These are phyloP conservation scores for Chascanopsetta lugubris DNA, from an alignment of 2,113 vertebrate species.

Conservation along the genomic window DNA sequence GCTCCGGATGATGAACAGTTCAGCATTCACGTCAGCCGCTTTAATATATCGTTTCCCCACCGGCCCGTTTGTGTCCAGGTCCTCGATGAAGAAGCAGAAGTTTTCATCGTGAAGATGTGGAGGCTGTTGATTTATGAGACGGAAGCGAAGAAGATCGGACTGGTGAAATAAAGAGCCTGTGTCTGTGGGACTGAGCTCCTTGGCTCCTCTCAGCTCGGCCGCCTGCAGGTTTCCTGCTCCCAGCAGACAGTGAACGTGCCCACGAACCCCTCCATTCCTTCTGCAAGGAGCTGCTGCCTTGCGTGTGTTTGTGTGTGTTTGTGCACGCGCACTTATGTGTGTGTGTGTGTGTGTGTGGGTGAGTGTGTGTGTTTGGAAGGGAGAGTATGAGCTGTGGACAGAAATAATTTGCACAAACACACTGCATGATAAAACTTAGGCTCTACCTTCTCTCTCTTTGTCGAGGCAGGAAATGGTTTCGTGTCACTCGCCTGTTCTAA, in stretches of 20 bases:
- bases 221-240: constrained; percentile 22
- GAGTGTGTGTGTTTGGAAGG: constrained; percentile 12
- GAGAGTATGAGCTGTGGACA: constrained; percentile 41
- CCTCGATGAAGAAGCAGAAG: constrained; percentile 99
- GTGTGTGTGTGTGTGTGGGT: constrained; percentile 1
- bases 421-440: constrained; percentile 68
- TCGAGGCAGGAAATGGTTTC: constrained; percentile 26
- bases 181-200: constrained; percentile 34
- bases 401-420: constrained; percentile 54
- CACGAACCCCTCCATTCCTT: constrained; percentile 52
- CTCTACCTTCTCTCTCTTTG: constrained; percentile 42
- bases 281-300: constrained; percentile 61
- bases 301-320: constrained; percentile 22
- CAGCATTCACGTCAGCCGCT: too few relatives aligned
- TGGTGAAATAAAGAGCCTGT: constrained; percentile 89
- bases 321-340: constrained; percentile 12
- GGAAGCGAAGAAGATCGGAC: constrained; percentile 99
- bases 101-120: constrained; percentile 99
- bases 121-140: constrained; percentile 99
- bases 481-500: constrained; percentile 28
- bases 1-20: too few relatives aligned
- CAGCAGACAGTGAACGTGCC: constrained; percentile 51
- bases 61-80: constrained; percentile 80
- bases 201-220: constrained; percentile 31
- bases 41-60: too few relatives aligned